A percentile compares a stretch with the other conserved stretches of the same genome.
Conservation (phyloP, 2,888 invertebrate genomes). For the Heliconius erato region DNA sequence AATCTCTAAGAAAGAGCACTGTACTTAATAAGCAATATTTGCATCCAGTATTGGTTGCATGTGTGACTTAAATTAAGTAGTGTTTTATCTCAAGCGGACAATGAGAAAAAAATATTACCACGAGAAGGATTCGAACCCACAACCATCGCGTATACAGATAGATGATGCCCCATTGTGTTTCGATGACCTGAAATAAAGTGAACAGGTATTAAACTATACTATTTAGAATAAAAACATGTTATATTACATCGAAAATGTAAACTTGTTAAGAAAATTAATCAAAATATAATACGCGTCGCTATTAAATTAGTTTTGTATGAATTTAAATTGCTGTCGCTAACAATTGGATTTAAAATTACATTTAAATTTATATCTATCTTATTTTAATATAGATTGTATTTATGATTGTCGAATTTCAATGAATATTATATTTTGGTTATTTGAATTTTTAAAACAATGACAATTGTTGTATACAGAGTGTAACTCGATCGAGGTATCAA, state of each 20-base stretch:
- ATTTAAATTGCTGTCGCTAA: conserved; percentile 7
- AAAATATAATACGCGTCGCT: neutral
- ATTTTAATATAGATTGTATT: conserved; percentile 13
- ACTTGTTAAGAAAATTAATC: conserved; percentile 10
- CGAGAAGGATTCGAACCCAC: neutral
- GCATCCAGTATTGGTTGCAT: too few species aligned
- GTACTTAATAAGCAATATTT: too few species aligned
- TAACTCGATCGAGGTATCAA: too few species aligned
- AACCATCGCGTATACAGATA: neutral
- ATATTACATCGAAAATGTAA: neutral
- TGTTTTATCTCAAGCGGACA: neutral
- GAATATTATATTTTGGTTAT: neutral
- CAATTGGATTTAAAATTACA: neutral
- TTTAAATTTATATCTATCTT: conserved; percentile 5
- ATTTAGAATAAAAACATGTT: neutral
- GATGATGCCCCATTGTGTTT: too few species aligned
- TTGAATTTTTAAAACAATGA: neutral
- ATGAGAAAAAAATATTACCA: neutral
- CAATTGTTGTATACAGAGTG: neutral
- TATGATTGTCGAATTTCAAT: conserved; percentile 1
- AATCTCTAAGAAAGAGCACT: too few species aligned
- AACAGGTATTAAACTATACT: too few species aligned
- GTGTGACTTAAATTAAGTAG: too few species aligned
- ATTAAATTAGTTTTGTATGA: conserved; percentile 10
- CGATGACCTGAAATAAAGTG: too few species aligned